Evolutionary conservation across 2,888 invertebrate genomes (phyloP).

Genomic region (Mythimna albipuncta): DNA sequence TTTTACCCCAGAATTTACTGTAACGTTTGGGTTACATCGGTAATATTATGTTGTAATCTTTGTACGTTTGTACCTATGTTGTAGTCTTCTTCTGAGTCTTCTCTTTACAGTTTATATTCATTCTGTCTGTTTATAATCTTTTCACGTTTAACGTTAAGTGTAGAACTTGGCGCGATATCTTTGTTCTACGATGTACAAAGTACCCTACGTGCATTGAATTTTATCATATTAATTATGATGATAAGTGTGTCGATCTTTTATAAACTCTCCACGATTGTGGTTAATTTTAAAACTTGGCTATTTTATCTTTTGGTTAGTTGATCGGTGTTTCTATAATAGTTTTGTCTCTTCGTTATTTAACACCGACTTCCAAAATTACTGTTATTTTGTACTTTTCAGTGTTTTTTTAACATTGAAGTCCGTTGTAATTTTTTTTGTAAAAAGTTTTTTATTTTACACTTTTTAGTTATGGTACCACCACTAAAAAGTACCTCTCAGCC

Average conservation of each 20-base stretch:
- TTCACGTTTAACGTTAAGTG: conserved; percentile 57
- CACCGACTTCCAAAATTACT: too few species aligned
- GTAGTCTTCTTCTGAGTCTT: conserved; percentile 30
- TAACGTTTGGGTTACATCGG: conserved; percentile 34
- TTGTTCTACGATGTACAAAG: conserved; percentile 40
- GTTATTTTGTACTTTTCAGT: too few species aligned
- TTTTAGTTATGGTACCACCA: too few species aligned
- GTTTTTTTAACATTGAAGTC: too few species aligned
- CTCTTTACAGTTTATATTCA: conserved; percentile 43
- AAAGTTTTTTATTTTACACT: too few species aligned
- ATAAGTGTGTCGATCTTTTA: conserved; percentile 4
- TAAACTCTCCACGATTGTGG: not conserved
- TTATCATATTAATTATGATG: conserved; percentile 39
- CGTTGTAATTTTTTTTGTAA: too few species aligned
- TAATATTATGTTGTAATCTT: conserved; percentile 46
- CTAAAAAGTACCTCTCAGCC: too few species aligned
- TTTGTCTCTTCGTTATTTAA: too few species aligned
- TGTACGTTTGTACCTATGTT: conserved; percentile 34
- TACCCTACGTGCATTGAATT: conserved; percentile 49
- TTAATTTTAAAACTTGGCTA: conserved; percentile 11
- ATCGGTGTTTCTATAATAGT: too few species aligned
- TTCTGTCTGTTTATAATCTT: conserved; percentile 56
- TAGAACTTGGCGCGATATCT: conserved; percentile 56
- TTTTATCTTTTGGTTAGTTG: conserved; percentile 2
- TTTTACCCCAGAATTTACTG: conserved; percentile 56